Evolutionary conservation across 2,113 vertebrate genomes (phyloP), one percentile per base, ranked within the genome.

Genomic region (Pagrus major): DNA sequence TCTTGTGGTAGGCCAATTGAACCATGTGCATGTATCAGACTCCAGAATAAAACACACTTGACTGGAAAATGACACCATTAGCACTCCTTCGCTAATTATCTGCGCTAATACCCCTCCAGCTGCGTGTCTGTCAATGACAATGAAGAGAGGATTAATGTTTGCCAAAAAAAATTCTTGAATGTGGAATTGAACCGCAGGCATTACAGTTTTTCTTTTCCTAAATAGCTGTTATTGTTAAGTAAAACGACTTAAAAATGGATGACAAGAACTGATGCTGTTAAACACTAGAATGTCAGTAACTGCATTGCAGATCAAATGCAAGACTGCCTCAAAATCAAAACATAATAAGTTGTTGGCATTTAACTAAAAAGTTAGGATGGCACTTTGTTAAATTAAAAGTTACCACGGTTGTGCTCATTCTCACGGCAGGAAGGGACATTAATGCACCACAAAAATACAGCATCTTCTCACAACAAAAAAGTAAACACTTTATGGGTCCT

Each of bases 1-100:
- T 70, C 49, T 49, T n/a, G 41, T 71, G 59, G 76, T 71, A 51
- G 66, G 42, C 74, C 68, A 29, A 29, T 49, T 75, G 67, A 77
- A 61, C 46, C 33, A 5, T 58, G 49, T 14, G 20, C 60, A 75
- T 76, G 49, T 71, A 76, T 78, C 78, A 71, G 35, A 76, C 54
- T 64, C 33, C 61, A 73, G 59, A 11, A 29, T 21, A 23, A 56
- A 51, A 80, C 63, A 54, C 52, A 65, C 76, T 47, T 66, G 35
- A 64, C 59, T 71, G 41, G 44, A 69, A 83, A 77, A 85, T 82
- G 61, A 72, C 71, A 86, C 63, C 66, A 78, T 85, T 77, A 83
- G 61, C 73, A 67, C 77, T 77, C 42, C 67, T 70, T 37, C 52
- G 80, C 63, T 88, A 91, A 88, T 91, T 84, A 81, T 73, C 69